These are phyloP conservation scores for Phanerotoma sp. DNA, from an alignment of 2,888 invertebrate genomes.

Conservation along the genomic window DNA sequence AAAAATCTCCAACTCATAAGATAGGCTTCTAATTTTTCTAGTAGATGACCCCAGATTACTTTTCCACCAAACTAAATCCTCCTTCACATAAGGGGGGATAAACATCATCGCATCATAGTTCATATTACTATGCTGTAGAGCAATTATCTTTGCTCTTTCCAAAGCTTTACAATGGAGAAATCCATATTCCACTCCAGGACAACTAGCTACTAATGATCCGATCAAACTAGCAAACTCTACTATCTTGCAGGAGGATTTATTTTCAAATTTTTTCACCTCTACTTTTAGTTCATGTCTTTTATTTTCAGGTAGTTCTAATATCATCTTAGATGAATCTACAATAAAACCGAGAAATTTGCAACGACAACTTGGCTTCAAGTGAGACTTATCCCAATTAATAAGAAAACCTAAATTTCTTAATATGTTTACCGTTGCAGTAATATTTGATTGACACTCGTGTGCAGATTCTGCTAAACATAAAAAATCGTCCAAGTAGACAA, in stretches of 20 bases:
- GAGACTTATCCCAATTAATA: neutral
- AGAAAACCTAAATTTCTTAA: neutral
- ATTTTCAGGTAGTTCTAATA: neutral
- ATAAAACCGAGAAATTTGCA: neutral
- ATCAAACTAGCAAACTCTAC: neutral
- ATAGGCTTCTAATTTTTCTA: neutral
- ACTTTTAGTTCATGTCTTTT: neutral
- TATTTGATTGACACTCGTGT: neutral
- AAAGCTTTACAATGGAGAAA: neutral
- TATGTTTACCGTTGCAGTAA: neutral
- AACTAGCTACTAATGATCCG: neutral
- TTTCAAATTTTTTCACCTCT: neutral
- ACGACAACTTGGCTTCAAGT: neutral
- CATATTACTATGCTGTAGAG: neutral
- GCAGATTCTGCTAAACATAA: neutral
- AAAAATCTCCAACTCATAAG: constrained; percentile 1
- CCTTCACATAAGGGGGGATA: neutral
- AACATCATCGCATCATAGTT: neutral
- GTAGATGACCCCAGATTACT: neutral
- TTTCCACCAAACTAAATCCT: neutral
- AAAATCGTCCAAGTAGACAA: neutral
- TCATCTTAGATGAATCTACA: neutral
- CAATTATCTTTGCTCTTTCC: neutral
- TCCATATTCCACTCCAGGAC: constrained; percentile 2
- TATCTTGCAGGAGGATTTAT: neutral